Base-by-base conservation (phyloP, 2,113 vertebrate genomes). In the Epinephelus lanceolatus region DNA sequence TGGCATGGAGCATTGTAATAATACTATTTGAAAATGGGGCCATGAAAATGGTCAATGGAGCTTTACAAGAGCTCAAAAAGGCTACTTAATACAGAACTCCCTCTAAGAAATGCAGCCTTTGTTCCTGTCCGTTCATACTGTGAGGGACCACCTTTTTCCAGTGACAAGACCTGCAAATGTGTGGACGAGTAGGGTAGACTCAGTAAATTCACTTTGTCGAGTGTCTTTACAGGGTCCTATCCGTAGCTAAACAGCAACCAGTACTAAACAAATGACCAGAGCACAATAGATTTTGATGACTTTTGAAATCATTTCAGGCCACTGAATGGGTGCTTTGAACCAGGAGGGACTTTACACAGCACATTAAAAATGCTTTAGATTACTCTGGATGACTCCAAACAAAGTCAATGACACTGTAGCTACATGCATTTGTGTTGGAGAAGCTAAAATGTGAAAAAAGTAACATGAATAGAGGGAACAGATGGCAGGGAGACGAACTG, bases 401-500 rank as follows among this genome's bases (percentile, higher is more conserved):
- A 37, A 6, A 37, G 33, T 37, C 33, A 37, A 7, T 37, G 33
- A 37, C 33, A 37, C 33, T 7, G 33, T 37, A 37, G 33, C 42
- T 45, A 45, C 42, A 21, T 9, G 19, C 3, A 11, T 21, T 45
- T 15, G 33, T 40, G 52, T 71, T 73, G 62, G 59, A 27, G 40
- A 12, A 66, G 51, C 55, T 6, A n/a, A 78, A 51, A 71, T 9
- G 1, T 17, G 15, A 10, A 51, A 51, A 74, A 17, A 55, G 15
- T 8, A 1, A 19, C 62, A 63, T n/a, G 45, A 27, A 13, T 1
- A 30, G 18, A 71, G 45, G 61, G 63, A 69, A 47, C 79, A 87
- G 82, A 83, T 79, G 81, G 81, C 0, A 0, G 71, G 5, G 4
- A 80, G 83, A 76, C 19, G 49, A 19, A 63, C 45, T 67, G 73